Evolutionary conservation across 2,113 vertebrate species (phyloP), one percentile per base, ranked within the genome.

Genomic region (Haplochromis vanheusdeni): DNA sequence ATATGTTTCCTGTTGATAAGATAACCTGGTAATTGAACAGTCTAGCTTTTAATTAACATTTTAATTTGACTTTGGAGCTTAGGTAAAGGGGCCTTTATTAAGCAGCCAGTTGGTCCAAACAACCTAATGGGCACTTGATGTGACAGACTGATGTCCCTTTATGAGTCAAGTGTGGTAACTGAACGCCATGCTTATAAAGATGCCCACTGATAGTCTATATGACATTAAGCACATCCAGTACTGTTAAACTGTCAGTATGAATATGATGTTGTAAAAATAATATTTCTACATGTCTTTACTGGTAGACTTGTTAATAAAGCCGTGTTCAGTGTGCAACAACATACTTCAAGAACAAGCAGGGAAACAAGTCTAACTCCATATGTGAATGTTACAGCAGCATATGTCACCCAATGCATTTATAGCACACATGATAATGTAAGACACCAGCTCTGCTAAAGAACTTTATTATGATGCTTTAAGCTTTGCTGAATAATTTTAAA

Each of bases 41-140:
- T 62, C 6, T 1, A 40, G 80, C 51, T 89, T 90, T 89, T 86
- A 86, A 90, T 85, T 83, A 80, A 58, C 23, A 23, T 26, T 75
- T 88, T 62, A 52, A 90, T 91, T 83, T 70, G 56, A 75, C 80
- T 60, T 14, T 37, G 28, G 68, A 84, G 89, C 85, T 84, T 60
- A 23, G 19, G 79, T 85, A 45, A 62, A 85, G 77, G 3, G 54
- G 56, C 5, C 17, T 60, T 45, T 49, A 86, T 80, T 56, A 82
- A 87, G 86, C 88, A 62, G 23, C 28, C 60, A n/a, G 35, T 58
- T 54, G 55, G 62, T 75, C 19, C 37, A 6, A 40, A 26, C 12
- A 56, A 37, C 51, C 84, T 84, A 82, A 88, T 52, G 68, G 55
- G 42, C 79, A 73, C 56, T 75, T 84, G 56, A 82, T 73, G 55